Conservation (phyloP, 2,797 vertebrate species). For the Coregonus ussuriensis region DNA sequence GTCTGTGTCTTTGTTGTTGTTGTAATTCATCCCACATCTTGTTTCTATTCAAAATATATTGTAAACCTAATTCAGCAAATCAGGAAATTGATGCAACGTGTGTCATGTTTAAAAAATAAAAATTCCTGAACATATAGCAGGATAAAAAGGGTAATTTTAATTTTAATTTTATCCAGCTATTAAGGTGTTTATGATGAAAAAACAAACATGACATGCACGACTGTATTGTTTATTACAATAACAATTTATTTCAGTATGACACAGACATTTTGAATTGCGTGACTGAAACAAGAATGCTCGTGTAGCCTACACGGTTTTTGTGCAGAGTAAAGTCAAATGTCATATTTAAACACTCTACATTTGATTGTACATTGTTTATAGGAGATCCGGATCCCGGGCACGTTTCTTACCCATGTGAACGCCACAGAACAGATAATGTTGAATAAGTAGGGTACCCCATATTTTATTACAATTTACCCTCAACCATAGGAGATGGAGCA, state of each 20-base stretch:
- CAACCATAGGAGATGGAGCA: background rate
- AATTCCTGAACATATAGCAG: background rate
- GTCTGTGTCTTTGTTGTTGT: slow-evolving; percentile 4
- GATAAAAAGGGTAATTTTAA: background rate
- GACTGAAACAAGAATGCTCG: background rate
- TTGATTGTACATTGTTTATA: background rate
- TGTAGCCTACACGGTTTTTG: background rate
- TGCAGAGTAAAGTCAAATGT: background rate
- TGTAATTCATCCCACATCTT: background rate
- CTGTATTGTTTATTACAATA: background rate
- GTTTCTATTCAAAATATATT: background rate
- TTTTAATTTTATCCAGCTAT: background rate
- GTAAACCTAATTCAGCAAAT: too few species aligned
- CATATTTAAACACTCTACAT: background rate
- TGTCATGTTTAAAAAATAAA: background rate
- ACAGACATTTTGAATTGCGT: background rate
- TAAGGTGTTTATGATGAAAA: background rate
- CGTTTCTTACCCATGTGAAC: background rate
- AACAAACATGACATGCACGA: background rate
- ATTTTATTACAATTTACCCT: background rate
- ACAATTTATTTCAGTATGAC: background rate
- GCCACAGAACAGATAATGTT: background rate
- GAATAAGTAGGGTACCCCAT: background rate
- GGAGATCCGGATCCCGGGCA: background rate
- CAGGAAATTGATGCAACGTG: too few species aligned